Evolutionary conservation across 2,797 vertebrate species (phyloP).

Genomic region (Perodicticus potto): DNA sequence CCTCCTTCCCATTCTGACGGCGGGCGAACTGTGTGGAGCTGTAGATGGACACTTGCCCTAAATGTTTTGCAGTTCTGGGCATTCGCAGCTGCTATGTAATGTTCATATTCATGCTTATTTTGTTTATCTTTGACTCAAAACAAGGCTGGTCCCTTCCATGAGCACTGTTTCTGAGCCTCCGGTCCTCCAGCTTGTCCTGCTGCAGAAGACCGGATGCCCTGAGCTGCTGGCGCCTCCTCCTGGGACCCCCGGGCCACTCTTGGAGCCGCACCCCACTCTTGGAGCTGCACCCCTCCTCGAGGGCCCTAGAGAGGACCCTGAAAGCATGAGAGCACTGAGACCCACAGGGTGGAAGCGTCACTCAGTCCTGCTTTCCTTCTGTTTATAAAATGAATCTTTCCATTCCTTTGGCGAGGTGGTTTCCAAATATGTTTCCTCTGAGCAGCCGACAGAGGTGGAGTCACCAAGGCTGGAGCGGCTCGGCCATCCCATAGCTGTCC

Average conservation of each 20-base stretch:
- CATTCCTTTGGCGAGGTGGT: background rate
- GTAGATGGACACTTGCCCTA: rapidly evolving
- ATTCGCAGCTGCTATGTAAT: rapidly evolving
- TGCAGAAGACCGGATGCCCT: no score
- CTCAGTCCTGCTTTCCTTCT: background rate
- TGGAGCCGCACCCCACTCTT: no score
- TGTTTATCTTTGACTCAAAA: no score
- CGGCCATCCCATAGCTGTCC: background rate
- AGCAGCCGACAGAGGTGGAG: background rate
- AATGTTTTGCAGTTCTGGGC: no score
- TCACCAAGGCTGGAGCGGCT: background rate
- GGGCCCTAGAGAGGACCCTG: background rate
- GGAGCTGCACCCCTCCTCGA: background rate
- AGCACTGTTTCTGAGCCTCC: background rate
- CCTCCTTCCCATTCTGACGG: rapidly evolving
- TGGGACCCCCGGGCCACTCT: no score
- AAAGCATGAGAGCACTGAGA: background rate
- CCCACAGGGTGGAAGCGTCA: background rate
- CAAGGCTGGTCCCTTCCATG: background rate
- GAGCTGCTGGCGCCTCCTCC: no score
- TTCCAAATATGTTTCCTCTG: background rate
- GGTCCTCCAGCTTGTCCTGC: no score
- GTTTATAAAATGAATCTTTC: background rate
- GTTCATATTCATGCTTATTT: background rate
- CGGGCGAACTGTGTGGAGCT: rapidly evolving